Percentiles rank a stretch among this genome's conserved stretches.
phyloP scores from a whole-genome alignment of 2,113 vertebrate genomes.

The Bubo scandiacus region DNA sequence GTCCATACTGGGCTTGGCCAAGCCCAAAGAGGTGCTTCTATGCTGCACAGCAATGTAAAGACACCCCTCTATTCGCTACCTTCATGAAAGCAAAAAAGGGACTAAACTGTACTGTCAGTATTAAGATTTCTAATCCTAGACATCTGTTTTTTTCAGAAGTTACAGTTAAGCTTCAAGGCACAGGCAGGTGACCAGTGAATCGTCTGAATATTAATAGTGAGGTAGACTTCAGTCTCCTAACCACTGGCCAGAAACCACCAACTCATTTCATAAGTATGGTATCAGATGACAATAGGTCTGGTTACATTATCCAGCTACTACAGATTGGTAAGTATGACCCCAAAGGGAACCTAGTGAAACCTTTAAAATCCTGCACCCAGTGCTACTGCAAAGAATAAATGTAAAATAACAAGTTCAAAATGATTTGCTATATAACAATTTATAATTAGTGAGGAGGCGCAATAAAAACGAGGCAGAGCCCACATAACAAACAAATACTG shows the following conservation, averaged over 20 bases:
- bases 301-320: neutral
- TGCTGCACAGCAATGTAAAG: neutral
- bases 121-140: neutral
- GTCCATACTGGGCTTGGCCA: neutral
- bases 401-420: neutral
- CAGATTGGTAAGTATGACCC: neutral
- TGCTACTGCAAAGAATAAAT: neutral
- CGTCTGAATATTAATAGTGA: neutral
- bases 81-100: neutral
- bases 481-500: slow-evolving; percentile 17
- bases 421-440: neutral
- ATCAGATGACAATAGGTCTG: neutral
- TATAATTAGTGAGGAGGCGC: neutral
- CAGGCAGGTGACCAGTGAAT: neutral
- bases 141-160: neutral
- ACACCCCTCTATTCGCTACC: neutral
- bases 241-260: neutral
- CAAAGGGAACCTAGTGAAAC: neutral
- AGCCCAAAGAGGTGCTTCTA: neutral
- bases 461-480: neutral
- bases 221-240: neutral
- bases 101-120: neutral
- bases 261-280: neutral
- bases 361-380: neutral
- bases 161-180: neutral